A percentile compares a stretch with the other conserved stretches of the same genome.
These are phyloP conservation scores for Caretta caretta DNA, from an alignment of 2,113 vertebrate genomes.

Conservation along the genomic window DNA sequence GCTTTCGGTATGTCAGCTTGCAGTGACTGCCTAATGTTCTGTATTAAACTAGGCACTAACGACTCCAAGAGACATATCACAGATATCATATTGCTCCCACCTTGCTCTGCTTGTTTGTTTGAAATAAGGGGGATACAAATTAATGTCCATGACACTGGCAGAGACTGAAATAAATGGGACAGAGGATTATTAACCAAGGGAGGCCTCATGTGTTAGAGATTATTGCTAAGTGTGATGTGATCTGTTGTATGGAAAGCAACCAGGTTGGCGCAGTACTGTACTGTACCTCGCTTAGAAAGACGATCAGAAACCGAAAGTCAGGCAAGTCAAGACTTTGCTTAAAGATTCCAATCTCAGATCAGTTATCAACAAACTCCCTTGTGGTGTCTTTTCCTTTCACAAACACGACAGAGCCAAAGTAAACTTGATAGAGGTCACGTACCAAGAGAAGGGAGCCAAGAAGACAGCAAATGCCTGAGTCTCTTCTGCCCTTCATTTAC, in stretches of 20 bases:
- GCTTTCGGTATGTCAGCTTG: background rate
- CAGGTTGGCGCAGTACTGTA: background rate
- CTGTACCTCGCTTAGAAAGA: background rate
- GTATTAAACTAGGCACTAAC: accelerated
- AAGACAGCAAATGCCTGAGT: background rate
- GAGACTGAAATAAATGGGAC: accelerated
- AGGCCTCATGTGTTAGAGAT: background rate
- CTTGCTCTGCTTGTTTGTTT: accelerated
- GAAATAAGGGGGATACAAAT: background rate
- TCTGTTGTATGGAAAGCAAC: background rate
- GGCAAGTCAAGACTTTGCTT: background rate
- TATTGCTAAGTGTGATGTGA: background rate
- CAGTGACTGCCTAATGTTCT: background rate
- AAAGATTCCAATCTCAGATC: background rate
- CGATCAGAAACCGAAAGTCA: background rate
- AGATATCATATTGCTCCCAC: background rate
- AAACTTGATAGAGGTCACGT: accelerated
- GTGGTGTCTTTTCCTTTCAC: background rate
- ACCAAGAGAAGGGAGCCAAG: background rate
- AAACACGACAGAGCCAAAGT: background rate
- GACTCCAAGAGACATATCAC: background rate
- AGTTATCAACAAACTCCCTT: background rate
- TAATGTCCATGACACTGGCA: background rate
- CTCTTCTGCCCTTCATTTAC: background rate
- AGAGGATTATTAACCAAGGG: background rate